phyloP scores from a whole-genome alignment of 2,113 vertebrate species.

The Perognathus longimembris region DNA sequence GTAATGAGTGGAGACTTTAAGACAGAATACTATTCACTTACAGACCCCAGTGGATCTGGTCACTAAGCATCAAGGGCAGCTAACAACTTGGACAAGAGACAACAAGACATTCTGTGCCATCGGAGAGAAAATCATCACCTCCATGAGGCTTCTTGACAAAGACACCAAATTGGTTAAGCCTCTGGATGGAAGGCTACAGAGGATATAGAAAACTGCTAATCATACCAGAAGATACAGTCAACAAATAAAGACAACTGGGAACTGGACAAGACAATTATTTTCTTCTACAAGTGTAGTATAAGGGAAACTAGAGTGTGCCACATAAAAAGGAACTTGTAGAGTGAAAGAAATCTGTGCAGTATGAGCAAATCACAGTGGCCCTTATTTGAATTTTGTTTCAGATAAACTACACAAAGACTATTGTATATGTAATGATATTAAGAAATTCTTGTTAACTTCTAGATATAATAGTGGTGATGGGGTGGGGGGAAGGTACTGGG shows the following conservation, averaged over 20 bases:
- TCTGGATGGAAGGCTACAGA: neutral
- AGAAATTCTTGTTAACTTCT: neutral
- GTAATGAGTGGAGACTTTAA: neutral
- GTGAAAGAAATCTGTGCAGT: neutral
- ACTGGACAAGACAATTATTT: neutral
- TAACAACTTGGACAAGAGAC: neutral
- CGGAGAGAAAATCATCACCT: neutral
- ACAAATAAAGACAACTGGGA: neutral
- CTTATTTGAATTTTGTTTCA: conserved; percentile 21
- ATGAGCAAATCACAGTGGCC: neutral
- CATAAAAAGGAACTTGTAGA: neutral
- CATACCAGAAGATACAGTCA: neutral
- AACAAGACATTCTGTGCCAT: neutral
- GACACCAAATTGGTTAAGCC: neutral
- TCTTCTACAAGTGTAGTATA: neutral
- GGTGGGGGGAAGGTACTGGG: too few relatives aligned
- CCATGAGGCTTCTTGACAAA: neutral
- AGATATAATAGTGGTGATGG: neutral
- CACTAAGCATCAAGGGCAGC: neutral
- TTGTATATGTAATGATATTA: neutral
- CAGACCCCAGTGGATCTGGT: neutral
- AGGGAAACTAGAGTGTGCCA: neutral
- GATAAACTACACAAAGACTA: neutral
- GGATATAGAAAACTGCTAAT: neutral
- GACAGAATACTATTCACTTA: neutral